A percentile compares a stretch with the other conserved stretches of the same genome.
These are phyloP conservation scores for Apis dorsata DNA, from an alignment of 1,140 invertebrate genomes.

Conservation along the genomic window DNA sequence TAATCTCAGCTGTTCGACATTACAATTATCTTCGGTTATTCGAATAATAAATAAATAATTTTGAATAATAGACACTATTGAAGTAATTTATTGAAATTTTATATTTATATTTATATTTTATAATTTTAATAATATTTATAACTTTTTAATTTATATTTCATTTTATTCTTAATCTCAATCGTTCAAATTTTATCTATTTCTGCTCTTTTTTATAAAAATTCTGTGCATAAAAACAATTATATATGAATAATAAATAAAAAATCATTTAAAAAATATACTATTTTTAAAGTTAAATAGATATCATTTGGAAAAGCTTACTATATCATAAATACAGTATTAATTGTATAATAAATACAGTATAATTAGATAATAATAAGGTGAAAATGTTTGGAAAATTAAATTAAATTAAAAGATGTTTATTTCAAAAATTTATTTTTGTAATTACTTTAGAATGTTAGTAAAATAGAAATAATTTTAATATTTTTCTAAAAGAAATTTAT, in stretches of 20 bases:
- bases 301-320: not conserved
- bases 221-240: slow-evolving; percentile 17
- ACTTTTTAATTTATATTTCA: no score
- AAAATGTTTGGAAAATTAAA: not conserved
- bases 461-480: not conserved
- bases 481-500: not conserved
- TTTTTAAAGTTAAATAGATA: not conserved
- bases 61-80: no score
- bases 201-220: not conserved
- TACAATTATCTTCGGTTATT: no score
- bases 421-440: not conserved
- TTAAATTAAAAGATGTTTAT: not conserved
- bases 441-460: not conserved
- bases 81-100: no score
- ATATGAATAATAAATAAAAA: not conserved
- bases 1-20: no score
- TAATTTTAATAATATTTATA: no score
- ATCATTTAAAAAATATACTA: not conserved
- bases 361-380: not conserved
- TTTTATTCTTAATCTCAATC: no score
- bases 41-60: no score
- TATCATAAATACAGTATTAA: not conserved
- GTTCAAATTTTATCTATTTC: no score
- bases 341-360: no score
- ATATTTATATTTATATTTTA: no score